Percentiles rank a stretch among this genome's conserved stretches.
Conservation (phyloP, 2,113 vertebrate species). For the Butastur rufipennis region DNA sequence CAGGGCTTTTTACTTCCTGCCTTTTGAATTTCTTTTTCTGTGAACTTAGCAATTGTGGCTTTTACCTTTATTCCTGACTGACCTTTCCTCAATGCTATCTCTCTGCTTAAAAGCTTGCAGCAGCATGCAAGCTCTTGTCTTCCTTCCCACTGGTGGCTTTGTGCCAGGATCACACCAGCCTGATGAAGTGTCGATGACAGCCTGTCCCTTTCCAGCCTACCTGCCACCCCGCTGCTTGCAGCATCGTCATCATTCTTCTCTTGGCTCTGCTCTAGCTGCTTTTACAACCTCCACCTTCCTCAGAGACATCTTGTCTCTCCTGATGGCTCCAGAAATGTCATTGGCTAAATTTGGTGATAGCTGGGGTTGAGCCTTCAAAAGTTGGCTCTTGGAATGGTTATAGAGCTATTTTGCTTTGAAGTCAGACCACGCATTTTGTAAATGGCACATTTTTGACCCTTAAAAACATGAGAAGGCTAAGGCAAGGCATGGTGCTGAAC, state of each 20-base stretch:
- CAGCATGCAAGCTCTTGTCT: not conserved
- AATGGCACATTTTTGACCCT: not conserved
- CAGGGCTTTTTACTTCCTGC: not conserved
- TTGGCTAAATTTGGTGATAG: not conserved
- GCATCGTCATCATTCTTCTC: accelerated
- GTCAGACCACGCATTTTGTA: not conserved
- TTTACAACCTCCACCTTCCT: not conserved
- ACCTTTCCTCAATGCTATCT: conserved; percentile 3
- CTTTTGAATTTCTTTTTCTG: conserved; percentile 28
- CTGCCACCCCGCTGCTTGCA: not conserved
- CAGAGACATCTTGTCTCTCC: accelerated
- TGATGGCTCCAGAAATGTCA: not conserved
- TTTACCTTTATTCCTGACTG: not conserved
- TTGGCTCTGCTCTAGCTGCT: not conserved
- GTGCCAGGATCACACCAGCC: not conserved
- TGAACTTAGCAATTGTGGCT: not conserved
- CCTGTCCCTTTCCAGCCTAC: not conserved
- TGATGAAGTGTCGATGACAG: not conserved
- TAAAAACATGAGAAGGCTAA: not conserved
- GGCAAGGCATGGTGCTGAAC: not conserved
- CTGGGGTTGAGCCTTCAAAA: not conserved
- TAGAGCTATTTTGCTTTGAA: not conserved
- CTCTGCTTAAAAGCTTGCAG: not conserved
- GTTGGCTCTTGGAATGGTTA: not conserved
- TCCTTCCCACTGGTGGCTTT: not conserved